Evolutionary conservation across 2,888 invertebrate genomes (phyloP).

Genomic region (Furcula furcula): DNA sequence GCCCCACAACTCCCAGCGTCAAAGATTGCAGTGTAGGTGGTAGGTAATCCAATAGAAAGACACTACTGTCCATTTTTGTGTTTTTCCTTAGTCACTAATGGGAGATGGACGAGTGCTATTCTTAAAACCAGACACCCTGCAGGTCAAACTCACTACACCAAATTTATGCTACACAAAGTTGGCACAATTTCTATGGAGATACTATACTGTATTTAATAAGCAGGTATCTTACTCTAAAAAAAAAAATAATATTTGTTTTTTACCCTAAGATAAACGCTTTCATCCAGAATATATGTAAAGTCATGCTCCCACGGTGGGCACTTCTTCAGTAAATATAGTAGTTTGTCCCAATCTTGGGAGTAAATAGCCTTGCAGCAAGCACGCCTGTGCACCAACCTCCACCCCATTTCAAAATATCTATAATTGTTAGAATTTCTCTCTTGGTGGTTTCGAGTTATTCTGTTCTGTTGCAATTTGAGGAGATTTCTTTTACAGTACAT

Average conservation of each 20-base stretch:
- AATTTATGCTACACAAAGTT: too few species aligned
- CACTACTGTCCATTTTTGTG: too few species aligned
- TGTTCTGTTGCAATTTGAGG: constrained; percentile 39
- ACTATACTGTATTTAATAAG: too few species aligned
- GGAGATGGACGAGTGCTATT: too few species aligned
- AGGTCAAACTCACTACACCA: too few species aligned
- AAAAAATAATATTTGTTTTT: neutral
- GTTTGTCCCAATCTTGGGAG: constrained; percentile 64
- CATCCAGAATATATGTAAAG: constrained; percentile 16
- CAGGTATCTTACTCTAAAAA: neutral
- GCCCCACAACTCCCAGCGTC: too few species aligned
- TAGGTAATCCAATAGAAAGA: too few species aligned
- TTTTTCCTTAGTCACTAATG: too few species aligned
- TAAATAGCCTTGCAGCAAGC: constrained; percentile 55
- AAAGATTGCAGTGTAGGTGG: too few species aligned
- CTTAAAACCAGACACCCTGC: too few species aligned
- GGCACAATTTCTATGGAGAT: too few species aligned
- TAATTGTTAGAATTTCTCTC: constrained; percentile 12
- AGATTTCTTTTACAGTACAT: constrained; percentile 46
- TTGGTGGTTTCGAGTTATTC: constrained; percentile 13
- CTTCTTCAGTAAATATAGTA: constrained; percentile 56
- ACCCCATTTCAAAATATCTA: constrained; percentile 6
- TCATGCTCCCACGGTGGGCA: constrained; percentile 54
- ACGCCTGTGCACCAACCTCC: constrained; percentile 34
- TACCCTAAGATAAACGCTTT: constrained; percentile 59